Evolutionary conservation across 2,797 vertebrate genomes (phyloP).

Genomic region (Anisognathus igniventris): DNA sequence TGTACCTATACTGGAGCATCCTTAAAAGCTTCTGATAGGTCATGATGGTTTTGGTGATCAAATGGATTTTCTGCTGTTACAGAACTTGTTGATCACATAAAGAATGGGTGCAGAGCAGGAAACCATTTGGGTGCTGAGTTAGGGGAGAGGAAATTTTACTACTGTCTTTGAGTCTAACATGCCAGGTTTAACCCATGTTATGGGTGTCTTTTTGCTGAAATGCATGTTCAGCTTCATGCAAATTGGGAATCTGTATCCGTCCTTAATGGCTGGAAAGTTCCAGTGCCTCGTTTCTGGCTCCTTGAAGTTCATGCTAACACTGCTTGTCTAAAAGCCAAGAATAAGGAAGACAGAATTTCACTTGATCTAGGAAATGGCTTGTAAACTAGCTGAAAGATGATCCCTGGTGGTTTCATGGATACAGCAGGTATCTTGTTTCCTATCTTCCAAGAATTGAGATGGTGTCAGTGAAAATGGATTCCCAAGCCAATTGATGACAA

Average conservation of each 20-base stretch:
- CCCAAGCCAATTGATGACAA: neutral
- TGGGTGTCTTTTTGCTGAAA: neutral
- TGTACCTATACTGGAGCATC: neutral
- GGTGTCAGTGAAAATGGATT: neutral
- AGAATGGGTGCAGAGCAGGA: neutral
- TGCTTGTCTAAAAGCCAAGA: neutral
- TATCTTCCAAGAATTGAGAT: neutral
- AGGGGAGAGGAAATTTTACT: neutral
- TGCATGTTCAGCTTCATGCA: neutral
- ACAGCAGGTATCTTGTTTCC: neutral
- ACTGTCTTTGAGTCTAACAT: neutral
- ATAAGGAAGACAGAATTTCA: constrained; percentile 15
- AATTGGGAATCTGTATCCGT: neutral
- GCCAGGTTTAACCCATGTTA: neutral
- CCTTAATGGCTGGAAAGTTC: neutral
- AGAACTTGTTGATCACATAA: neutral
- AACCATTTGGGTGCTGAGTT: neutral
- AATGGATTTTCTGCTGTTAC: neutral
- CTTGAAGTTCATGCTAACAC: neutral
- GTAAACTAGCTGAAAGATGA: constrained; percentile 1
- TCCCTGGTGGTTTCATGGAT: neutral
- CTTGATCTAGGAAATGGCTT: constrained; percentile 18
- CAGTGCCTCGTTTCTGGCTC: neutral
- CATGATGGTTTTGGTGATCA: neutral
- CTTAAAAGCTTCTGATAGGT: neutral